Percentiles rank a stretch among this genome's conserved stretches.
phyloP scores from a whole-genome alignment of 2,888 invertebrate genomes.

The Rhogogaster chlorosoma region DNA sequence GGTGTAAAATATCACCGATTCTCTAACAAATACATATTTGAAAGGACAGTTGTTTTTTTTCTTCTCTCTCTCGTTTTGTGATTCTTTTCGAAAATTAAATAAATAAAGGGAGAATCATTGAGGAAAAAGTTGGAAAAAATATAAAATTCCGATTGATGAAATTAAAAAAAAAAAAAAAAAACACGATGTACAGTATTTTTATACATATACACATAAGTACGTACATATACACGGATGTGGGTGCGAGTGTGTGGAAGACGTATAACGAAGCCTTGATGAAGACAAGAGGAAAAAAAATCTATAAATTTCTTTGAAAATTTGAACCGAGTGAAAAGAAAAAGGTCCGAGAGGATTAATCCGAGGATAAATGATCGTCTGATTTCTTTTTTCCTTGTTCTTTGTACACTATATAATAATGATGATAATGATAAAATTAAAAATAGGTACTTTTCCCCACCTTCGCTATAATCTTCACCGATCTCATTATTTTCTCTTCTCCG shows the following conservation, averaged over 20 bases:
- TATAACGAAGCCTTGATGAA: not conserved
- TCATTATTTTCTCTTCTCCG: not conserved
- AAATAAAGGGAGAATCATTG: not conserved
- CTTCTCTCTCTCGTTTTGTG: not conserved
- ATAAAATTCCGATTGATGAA: not conserved
- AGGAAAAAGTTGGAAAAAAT: not conserved
- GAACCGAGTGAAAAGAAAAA: not conserved
- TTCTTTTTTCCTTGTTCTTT: not conserved
- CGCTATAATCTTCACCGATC: not conserved
- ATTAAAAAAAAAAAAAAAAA: not conserved
- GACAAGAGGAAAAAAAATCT: not conserved
- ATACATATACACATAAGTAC: conserved; percentile 30
- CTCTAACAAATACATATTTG: not conserved
- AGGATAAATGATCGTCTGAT: not conserved
- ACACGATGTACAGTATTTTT: not conserved
- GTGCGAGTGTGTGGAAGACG: not conserved
- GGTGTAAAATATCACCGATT: not conserved
- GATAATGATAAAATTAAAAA: not conserved
- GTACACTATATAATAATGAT: not conserved
- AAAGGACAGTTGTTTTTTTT: not conserved
- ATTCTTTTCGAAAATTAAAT: not conserved
- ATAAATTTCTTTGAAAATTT: not conserved
- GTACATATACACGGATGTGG: not conserved
- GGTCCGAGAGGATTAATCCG: not conserved
- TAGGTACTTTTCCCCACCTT: not conserved